These are phyloP conservation scores for Cassiopea xamachana DNA, from an alignment of 30 jellyfish, hydroid and myxozoan genomes.

Conservation along the genomic window DNA sequence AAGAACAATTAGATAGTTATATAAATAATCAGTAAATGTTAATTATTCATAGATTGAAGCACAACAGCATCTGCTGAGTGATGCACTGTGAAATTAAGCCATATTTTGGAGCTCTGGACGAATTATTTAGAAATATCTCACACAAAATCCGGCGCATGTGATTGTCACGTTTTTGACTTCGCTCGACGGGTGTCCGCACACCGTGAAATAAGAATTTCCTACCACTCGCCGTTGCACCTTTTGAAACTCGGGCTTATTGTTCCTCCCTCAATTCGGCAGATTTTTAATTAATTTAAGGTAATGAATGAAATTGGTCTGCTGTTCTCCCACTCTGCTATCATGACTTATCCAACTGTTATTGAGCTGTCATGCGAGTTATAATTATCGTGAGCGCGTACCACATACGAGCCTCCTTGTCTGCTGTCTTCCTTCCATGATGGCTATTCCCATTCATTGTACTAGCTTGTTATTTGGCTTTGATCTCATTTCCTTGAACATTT, in stretches of 20 bases:
- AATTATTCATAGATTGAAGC: conserved; percentile 29
- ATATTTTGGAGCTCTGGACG: conserved; percentile 15
- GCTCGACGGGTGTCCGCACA: conserved; percentile 56
- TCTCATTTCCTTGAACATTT: no score
- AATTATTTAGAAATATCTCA: conserved; percentile 29
- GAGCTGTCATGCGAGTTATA: no score
- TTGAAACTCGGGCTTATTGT: neutral
- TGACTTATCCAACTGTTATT: neutral
- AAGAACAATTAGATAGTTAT: conserved; percentile 23
- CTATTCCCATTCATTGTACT: no score
- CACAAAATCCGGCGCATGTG: conserved; percentile 22
- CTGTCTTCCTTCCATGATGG: no score
- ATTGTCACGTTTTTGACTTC: conserved; percentile 11
- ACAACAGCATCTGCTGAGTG: conserved; percentile 32
- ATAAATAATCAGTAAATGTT: conserved; percentile 2
- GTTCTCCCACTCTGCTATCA: neutral
- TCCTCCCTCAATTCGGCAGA: neutral
- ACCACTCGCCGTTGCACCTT: conserved; percentile 12
- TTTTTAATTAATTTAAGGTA: neutral
- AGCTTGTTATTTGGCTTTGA: no score
- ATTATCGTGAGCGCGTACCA: no score
- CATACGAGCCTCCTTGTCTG: no score
- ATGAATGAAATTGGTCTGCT: neutral
- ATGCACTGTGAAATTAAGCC: conserved; percentile 28
- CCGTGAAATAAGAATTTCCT: neutral